A percentile compares a stretch with the other conserved stretches of the same genome.
phyloP scores from a whole-genome alignment of 2,888 invertebrate species.

The Torymus tubicola region DNA sequence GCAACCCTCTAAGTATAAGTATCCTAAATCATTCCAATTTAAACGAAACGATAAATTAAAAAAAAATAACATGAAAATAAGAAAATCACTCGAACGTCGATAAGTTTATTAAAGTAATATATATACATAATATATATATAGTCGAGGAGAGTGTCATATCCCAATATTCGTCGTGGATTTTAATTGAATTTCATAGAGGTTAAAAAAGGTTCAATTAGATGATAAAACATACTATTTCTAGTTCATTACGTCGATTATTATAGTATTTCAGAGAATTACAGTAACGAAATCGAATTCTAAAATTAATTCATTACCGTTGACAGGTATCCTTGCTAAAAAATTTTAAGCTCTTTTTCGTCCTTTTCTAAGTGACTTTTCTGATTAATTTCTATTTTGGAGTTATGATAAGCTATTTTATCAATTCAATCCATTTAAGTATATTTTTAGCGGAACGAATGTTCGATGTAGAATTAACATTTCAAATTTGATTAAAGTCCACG shows the following conservation, averaged over 20 bases:
- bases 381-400: not conserved
- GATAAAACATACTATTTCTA: too few relatives aligned
- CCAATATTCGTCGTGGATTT: not conserved
- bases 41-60: slow-evolving; percentile 31
- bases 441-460: too few relatives aligned
- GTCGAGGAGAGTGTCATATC: slow-evolving; percentile 44
- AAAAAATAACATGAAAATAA: too few relatives aligned
- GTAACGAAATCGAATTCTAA: too few relatives aligned
- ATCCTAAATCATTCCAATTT: slow-evolving; percentile 64
- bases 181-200: not conserved
- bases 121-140: not conserved
- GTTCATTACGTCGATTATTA: too few relatives aligned
- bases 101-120: slow-evolving; percentile 35
- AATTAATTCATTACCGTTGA: too few relatives aligned
- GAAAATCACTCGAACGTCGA: slow-evolving; percentile 26
- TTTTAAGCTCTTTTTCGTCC: too few relatives aligned
- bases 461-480: too few relatives aligned
- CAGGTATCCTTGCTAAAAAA: too few relatives aligned
- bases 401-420: not conserved
- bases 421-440: not conserved
- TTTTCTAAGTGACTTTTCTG: not conserved
- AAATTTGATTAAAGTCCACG: not conserved
- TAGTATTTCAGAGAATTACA: too few relatives aligned
- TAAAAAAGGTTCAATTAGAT: too few relatives aligned
- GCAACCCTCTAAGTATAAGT: slow-evolving; percentile 76